phyloP scores from a whole-genome alignment of 2,113 vertebrate species.

The Nyctereutes procyonoides region DNA sequence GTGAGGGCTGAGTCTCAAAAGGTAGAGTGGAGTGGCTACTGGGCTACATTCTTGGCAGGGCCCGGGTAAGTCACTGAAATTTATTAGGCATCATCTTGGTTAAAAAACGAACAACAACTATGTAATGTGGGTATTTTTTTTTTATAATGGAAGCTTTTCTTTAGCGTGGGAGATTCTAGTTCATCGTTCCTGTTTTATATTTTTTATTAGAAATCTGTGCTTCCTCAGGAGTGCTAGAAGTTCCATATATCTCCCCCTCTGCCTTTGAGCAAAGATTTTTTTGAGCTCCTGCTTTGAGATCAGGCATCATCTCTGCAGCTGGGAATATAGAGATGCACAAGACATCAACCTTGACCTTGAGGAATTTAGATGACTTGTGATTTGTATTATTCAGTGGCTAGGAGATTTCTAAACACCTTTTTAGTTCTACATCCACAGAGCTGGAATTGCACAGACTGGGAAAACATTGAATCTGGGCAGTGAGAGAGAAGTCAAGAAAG shows the following conservation, averaged over 20 bases:
- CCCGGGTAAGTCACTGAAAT: neutral
- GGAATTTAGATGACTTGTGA: neutral
- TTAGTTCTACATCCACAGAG: neutral
- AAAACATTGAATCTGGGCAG: neutral
- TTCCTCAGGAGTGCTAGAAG: neutral
- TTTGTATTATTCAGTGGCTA: neutral
- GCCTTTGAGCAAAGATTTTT: neutral
- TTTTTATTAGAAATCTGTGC: conserved; percentile 27
- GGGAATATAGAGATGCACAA: neutral
- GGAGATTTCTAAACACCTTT: neutral
- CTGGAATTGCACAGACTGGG: neutral
- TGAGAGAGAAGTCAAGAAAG: conserved; percentile 7
- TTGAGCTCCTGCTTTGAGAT: neutral
- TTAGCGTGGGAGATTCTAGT: neutral
- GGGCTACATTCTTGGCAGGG: neutral
- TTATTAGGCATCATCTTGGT: neutral
- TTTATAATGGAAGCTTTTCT: neutral
- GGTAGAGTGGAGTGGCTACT: neutral
- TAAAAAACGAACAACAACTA: neutral
- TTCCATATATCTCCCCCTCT: neutral
- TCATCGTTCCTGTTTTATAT: conserved; percentile 14
- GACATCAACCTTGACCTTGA: neutral
- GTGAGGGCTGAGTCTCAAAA: neutral
- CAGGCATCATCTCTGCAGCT: neutral
- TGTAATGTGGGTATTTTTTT: neutral